Base-by-base conservation (phyloP, 1,140 invertebrate species). In the Heliconius hewitsoni region DNA sequence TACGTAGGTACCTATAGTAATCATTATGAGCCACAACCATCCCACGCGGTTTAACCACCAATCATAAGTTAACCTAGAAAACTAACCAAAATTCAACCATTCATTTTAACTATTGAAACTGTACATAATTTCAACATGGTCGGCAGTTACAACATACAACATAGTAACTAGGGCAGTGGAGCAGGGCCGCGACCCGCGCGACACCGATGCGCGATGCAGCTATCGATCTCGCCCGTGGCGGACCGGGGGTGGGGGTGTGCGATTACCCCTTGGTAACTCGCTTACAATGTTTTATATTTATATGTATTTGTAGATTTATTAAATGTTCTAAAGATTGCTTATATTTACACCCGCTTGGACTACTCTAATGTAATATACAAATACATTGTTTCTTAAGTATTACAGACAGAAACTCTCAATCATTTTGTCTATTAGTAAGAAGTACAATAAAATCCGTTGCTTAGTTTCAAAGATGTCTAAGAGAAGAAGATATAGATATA, bases 171-270 rank as follows among this genome's bases (percentile, higher is more conserved):
- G 80, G 82, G 76, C 73, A 84, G 78, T 82, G 13, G 82, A 37
- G 37, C 82, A 77, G 76, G 82, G 80, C 72, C 73, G 74, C 50
- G 55, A 78, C 46, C 76, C 80, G 80, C 81, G 81, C 81, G 81
- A 34, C 42, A 30, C 23, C 34, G 39, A 60, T 82, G 81, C 81
- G 81, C 81, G 81, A 19, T 82, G 81, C 81, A 82, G 13, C 60
- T 83, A 84, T 83, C 78, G 82, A 83, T 83, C 73, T 52, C 8
- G 23, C 76, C 34, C 34, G 73, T n/a, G 30, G 72, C 46, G 23
- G 23, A 18, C 52, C n/a, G n/a, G 55, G 73, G 73, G 52, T n/a
- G 30, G 50, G 50, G 73, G 50, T 13, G 30, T 37, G 34, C 19
- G 3, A 8, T 23, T 13, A 27, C 23, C 57, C 57, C 57, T 66